Conservation (phyloP, 2,113 vertebrate genomes). For the Puntigrus tetrazona region DNA sequence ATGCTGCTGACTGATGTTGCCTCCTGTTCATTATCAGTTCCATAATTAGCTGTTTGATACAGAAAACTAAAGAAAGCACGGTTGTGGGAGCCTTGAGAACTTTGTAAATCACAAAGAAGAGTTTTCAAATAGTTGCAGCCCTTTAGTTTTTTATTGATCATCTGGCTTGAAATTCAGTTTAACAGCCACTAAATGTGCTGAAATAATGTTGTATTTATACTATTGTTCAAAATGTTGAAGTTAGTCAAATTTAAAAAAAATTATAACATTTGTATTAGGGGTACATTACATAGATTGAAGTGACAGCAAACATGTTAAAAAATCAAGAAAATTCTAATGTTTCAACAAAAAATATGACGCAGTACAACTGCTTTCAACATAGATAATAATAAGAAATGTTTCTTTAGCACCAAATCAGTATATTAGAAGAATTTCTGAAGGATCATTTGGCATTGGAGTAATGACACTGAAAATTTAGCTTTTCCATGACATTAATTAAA, state of each 20-base stretch:
- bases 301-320: not conserved
- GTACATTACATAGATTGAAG: not conserved
- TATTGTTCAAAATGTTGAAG: not conserved
- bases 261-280: not conserved
- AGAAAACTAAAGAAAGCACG: not conserved
- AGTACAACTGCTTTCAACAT: too few relatives aligned
- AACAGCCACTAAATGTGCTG: not conserved
- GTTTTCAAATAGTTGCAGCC: not conserved
- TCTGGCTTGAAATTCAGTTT: not conserved
- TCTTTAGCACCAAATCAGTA: not conserved
- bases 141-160: not conserved
- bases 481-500: not conserved
- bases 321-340: not conserved
- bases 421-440: not conserved
- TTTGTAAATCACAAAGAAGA: not conserved
- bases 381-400: too few relatives aligned
- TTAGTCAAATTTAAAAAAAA: not conserved
- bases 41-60: constrained; percentile 1
- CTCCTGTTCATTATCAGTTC: constrained; percentile 12
- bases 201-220: not conserved
- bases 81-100: not conserved
- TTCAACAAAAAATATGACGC: too few relatives aligned
- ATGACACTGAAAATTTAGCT: not conserved
- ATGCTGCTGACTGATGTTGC: not conserved
- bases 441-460: not conserved